These are phyloP conservation scores for Rhynchomys soricoides DNA, from an alignment of 2,113 vertebrate genomes.

Conservation along the genomic window DNA sequence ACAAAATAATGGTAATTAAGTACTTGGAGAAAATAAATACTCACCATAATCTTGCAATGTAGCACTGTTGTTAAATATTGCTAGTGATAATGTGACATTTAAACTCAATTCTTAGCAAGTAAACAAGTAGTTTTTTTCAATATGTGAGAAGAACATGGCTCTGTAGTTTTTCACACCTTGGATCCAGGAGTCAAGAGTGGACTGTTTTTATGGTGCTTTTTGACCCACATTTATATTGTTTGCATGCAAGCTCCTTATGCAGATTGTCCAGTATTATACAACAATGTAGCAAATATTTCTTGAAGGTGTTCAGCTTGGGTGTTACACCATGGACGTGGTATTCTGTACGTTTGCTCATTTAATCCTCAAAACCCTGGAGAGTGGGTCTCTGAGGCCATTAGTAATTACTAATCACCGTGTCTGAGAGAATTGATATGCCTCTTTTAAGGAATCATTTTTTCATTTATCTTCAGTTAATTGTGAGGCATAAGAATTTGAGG, in stretches of 20 bases:
- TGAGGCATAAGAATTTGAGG: not conserved
- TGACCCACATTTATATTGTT: not conserved
- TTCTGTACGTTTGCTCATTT: constrained; percentile 38
- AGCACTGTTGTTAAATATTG: not conserved
- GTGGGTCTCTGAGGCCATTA: not conserved
- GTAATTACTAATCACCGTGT: not conserved
- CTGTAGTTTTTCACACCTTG: constrained; percentile 7
- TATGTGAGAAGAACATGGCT: constrained; percentile 34
- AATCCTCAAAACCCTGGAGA: not conserved
- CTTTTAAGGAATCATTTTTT: not conserved
- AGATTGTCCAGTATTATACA: constrained; percentile 11
- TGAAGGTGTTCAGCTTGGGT: not conserved
- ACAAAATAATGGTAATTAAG: not conserved
- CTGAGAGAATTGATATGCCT: not conserved
- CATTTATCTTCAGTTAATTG: not conserved
- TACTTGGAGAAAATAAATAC: not conserved
- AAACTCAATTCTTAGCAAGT: constrained; percentile 44
- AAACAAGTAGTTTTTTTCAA: constrained; percentile 49
- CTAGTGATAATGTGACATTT: constrained; percentile 3
- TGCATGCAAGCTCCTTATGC: not conserved
- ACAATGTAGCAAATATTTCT: not conserved
- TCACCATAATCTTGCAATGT: not conserved
- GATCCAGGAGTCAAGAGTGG: not conserved
- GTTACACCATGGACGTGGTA: not conserved
- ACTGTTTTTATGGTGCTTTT: constrained; percentile 3